Evolutionary conservation across 2,888 invertebrate genomes (phyloP), one percentile per base, ranked within the genome.

Genomic region (Hyalella azteca): DNA sequence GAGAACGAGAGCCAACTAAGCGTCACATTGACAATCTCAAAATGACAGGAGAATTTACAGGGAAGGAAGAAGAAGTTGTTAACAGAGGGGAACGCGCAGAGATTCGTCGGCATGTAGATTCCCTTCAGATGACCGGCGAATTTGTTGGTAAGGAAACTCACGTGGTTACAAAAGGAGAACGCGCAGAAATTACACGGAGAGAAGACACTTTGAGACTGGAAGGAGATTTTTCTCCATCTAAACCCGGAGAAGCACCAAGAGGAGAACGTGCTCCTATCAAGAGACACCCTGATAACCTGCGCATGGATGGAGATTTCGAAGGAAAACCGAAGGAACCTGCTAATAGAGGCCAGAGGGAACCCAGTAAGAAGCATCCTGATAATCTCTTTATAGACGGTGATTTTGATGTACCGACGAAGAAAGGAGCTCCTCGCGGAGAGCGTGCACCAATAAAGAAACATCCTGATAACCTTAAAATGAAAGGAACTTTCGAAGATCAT

Each of bases 361-460:
- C 85, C 36, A 77, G 85, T 9, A 81, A 81, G 26, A 89, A 75
- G 54, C 50, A 73, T 49, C 19, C 73, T n/a, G 48, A 81, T 45
- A 77, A 79, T 39, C 60, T 81, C 0, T 66, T 60, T 7, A 81
- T 81, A 79, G 73, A 49, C 29, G 92, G 91, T 1, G 90, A 91
- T 2, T 91, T 91, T 85, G 90, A 88, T 86, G 87, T 86, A 1
- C 91, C 91, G 0, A 91, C 0, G 86, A 91, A 88, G 90, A 90
- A 87, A 87, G 88, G 88, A 85, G 86, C 2, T 86, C 7, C 89
- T 87, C 48, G 89, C 86, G 89, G 88, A 22, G 88, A 88, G 22
- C 79, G 88, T 77, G 86, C 88, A 29, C 85, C 86, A 41, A 77
- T 81, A 0, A 82, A 83, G 36, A 85, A 79, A 60, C 85, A 84